Conservation (phyloP, 2,113 vertebrate species). For the Leuciscus idus region DNA sequence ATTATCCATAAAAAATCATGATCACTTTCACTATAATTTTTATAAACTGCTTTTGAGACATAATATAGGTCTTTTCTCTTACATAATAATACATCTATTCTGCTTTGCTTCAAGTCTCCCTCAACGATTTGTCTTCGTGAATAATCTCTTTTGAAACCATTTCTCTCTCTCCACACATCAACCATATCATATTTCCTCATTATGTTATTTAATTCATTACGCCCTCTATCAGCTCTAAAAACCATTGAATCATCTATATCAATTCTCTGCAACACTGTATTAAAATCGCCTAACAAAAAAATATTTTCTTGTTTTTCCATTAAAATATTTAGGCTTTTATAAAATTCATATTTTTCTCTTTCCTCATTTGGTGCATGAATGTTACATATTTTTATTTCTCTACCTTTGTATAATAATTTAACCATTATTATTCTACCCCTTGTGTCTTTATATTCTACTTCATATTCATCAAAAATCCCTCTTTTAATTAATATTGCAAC, state of each 20-base stretch:
- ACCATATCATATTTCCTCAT: neutral
- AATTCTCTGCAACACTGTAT: neutral
- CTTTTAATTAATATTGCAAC: neutral
- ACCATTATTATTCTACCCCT: neutral
- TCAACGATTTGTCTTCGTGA: neutral
- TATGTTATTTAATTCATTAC: neutral
- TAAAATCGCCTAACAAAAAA: neutral
- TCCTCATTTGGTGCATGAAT: constrained; percentile 16
- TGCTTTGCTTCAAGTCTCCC: neutral
- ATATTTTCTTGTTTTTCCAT: neutral
- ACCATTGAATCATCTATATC: constrained; percentile 12
- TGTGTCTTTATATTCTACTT: neutral
- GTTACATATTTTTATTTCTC: neutral
- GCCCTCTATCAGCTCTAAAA: neutral
- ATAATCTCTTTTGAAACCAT: neutral
- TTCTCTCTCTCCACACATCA: neutral
- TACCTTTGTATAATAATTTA: neutral
- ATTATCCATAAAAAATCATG: neutral
- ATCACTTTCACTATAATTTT: neutral
- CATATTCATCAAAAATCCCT: neutral
- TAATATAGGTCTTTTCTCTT: neutral
- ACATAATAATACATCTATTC: constrained; percentile 18
- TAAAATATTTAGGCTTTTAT: neutral
- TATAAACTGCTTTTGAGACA: neutral
- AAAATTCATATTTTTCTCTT: neutral